Base-by-base conservation (phyloP, 2,888 invertebrate species). In the Pseudococcus longispinus region DNA sequence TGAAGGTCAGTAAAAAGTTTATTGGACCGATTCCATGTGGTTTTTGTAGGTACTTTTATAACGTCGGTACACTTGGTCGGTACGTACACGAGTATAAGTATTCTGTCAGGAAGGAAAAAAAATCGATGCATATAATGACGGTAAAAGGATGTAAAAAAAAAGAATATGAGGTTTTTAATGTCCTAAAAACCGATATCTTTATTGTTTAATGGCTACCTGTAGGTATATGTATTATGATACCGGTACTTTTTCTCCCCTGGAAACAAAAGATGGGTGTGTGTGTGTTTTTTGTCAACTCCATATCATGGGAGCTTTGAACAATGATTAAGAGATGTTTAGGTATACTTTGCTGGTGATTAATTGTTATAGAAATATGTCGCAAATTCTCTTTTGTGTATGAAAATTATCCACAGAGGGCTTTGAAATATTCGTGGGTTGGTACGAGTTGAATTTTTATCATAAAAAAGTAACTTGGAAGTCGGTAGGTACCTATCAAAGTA, bases 1-100 rank as follows among this genome's bases (percentile, higher is more conserved):
- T 74, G 74, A 74, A 74, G 74, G 29, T 74, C 74, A 74, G 18
- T 32, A 15, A 32, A 9, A 74, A 74, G 32, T 74, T 29, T 32
- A 74, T 74, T 74, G 74, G 74, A 74, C 32, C 29, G 32, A 74
- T 74, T 74, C 74, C 74, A 74, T 32, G 60, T 60, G 60, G 60
- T 60, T 60, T 60, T 51, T 15, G 15, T 46, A 46, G 15, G 60
- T 60, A 60, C 60, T 60, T 60, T 23, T 51, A 51, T 51, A 51
- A 18, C 4, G n/a, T n/a, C n/a, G n/a, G 60, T 23, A 23, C 23
- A 60, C 23, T 60, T 60, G 9, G 23, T 60, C 9, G 9, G 60
- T 60, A 60, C 55, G n/a, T 55, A 55, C n/a, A 20, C 15, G 15
- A 6, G n/a, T n/a, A n/a, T 23, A 60, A 60, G 23, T 60, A 60